Evolutionary conservation across 2,113 vertebrate genomes (phyloP).

Genomic region (Urocolius indicus): DNA sequence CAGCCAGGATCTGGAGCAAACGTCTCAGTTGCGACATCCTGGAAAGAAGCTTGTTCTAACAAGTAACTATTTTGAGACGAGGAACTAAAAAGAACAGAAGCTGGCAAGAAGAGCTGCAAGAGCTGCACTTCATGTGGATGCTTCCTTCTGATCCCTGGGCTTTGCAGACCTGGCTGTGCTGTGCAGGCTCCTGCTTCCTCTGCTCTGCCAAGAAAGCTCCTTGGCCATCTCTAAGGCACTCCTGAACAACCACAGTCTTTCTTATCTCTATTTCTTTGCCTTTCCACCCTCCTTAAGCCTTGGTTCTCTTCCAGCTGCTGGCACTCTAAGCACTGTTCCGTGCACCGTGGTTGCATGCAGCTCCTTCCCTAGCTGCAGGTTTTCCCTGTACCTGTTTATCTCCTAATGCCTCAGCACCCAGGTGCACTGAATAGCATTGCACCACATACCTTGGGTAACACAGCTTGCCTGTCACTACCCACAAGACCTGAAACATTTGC

Average conservation of each 20-base stretch:
- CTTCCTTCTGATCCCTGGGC: background rate
- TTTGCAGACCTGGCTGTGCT: background rate
- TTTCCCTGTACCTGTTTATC: background rate
- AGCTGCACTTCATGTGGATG: background rate
- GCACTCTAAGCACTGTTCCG: fast-evolving
- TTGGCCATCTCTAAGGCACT: background rate
- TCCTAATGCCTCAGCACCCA: background rate
- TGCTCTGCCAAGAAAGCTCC: background rate
- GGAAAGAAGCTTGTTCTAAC: constrained; percentile 47
- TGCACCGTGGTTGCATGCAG: fast-evolving
- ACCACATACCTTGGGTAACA: background rate
- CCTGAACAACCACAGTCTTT: background rate
- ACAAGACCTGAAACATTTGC: background rate
- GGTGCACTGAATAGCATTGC: fast-evolving
- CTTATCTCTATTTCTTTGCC: background rate
- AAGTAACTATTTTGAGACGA: constrained; percentile 46
- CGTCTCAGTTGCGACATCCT: constrained; percentile 35
- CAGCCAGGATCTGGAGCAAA: constrained; percentile 52
- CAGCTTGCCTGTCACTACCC: background rate
- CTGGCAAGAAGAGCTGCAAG: constrained; percentile 6
- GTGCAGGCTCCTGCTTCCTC: background rate
- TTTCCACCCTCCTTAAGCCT: background rate
- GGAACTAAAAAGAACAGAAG: background rate
- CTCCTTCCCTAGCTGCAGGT: background rate
- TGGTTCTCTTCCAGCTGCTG: background rate